Percentiles rank a stretch among this genome's conserved stretches.
Conservation (phyloP, 2,888 invertebrate genomes). For the Lissonota sp. region DNA sequence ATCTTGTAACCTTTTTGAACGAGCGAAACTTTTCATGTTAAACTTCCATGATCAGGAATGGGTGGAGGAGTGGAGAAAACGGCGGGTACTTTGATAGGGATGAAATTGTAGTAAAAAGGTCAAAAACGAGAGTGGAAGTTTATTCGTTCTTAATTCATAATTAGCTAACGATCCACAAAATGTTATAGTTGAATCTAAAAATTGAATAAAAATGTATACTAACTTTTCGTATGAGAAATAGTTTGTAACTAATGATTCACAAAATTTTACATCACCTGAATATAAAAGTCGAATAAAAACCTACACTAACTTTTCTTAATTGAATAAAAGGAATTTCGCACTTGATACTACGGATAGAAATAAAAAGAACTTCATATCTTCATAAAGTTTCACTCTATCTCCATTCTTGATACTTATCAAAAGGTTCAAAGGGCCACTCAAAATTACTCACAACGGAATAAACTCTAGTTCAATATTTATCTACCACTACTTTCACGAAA, state of each 20-base stretch:
- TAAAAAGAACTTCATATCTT: too few species aligned
- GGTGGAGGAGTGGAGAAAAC: not conserved
- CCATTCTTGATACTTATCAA: too few species aligned
- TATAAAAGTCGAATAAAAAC: too few species aligned
- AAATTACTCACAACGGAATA: not conserved
- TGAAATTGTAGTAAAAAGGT: slow-evolving; percentile 10
- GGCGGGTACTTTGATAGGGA: slow-evolving; percentile 19
- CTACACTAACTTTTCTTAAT: too few species aligned
- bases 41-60: slow-evolving; percentile 27
- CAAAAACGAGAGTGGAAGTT: not conserved
- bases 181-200: too few species aligned
- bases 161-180: too few species aligned
- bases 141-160: too few species aligned
- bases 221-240: slow-evolving; percentile 10
- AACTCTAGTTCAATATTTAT: not conserved
- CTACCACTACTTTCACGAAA: not conserved
- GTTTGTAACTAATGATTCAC: not conserved
- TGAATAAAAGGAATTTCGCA: too few species aligned
- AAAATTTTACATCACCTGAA: too few species aligned
- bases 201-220: slow-evolving; percentile 9
- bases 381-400: too few species aligned
- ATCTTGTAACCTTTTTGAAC: slow-evolving; percentile 53
- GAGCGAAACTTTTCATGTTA: slow-evolving; percentile 44
- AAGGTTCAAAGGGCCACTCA: not conserved
- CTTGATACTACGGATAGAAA: too few species aligned